These are phyloP conservation scores for Prionailurus viverrinus DNA, from an alignment of 2,113 vertebrate species.

Conservation along the genomic window DNA sequence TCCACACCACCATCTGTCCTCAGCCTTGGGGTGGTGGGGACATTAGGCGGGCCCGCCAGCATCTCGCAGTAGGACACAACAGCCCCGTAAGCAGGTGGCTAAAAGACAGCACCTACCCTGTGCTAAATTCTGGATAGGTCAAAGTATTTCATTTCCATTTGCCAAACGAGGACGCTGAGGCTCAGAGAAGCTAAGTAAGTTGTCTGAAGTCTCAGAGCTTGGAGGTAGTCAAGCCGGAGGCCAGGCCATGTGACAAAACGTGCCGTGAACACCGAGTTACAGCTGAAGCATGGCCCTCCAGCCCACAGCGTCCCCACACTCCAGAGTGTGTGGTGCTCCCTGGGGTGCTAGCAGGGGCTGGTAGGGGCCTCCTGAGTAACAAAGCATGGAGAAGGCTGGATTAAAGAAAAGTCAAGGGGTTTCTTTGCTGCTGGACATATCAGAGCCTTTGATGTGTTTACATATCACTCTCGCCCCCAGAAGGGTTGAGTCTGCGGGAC, in stretches of 20 bases:
- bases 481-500: background rate
- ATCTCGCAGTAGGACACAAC: background rate
- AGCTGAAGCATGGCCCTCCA: rapidly evolving
- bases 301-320: background rate
- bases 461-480: background rate
- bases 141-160: background rate
- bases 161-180: background rate
- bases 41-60: background rate
- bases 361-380: background rate
- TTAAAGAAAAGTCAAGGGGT: background rate
- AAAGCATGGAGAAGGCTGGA: background rate
- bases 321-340: background rate
- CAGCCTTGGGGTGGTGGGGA: background rate
- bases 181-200: background rate
- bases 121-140: background rate
- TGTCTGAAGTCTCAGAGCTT: background rate
- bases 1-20: background rate
- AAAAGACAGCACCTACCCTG: background rate
- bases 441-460: background rate
- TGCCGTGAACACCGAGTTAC: background rate
- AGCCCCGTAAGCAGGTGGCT: background rate
- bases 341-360: background rate
- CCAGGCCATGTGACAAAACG: background rate
- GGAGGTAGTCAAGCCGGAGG: background rate
- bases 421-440: background rate